Percentiles rank a stretch among this genome's conserved stretches.
Conservation (phyloP, 2,888 invertebrate genomes). For the Mesoligia furuncula region DNA sequence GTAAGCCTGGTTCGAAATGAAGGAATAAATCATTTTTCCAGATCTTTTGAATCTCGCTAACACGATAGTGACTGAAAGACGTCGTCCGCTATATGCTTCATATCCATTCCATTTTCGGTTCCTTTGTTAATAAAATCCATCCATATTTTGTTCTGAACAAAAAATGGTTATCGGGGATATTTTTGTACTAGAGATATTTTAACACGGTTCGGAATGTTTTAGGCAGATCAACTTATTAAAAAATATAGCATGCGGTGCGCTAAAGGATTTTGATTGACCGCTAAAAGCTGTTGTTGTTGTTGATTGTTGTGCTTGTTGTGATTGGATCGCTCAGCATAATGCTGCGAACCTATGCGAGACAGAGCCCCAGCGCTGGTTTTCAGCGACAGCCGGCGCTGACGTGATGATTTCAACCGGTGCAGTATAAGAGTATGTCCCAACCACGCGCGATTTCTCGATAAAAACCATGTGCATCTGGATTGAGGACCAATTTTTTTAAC, state of each 20-base stretch:
- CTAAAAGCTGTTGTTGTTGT: neutral
- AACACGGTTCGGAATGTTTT: neutral
- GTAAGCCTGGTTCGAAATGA: slow-evolving; percentile 57
- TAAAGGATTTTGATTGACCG: neutral
- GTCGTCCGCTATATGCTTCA: slow-evolving; percentile 51
- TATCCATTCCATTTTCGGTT: slow-evolving; percentile 54
- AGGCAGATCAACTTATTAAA: neutral
- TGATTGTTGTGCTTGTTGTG: slow-evolving; percentile 4
- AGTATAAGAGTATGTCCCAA: neutral
- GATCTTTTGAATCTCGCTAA: slow-evolving; percentile 58
- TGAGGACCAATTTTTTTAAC: too few relatives aligned
- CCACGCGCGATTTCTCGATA: slow-evolving; percentile 11
- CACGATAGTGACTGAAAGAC: slow-evolving; percentile 54
- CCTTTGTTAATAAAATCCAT: slow-evolving; percentile 58
- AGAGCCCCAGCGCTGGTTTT: too few relatives aligned
- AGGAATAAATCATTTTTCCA: slow-evolving; percentile 63
- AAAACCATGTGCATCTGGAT: too few relatives aligned
- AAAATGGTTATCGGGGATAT: neutral
- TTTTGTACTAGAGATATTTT: slow-evolving; percentile 19
- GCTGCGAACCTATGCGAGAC: too few relatives aligned
- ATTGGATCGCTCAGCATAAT: too few relatives aligned
- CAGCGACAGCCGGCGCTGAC: too few relatives aligned
- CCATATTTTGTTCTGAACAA: slow-evolving; percentile 34
- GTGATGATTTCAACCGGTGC: too few relatives aligned
- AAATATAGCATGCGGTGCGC: neutral